These are phyloP conservation scores for Dolichomitus sp. DNA, from an alignment of 2,888 invertebrate species.

Conservation along the genomic window DNA sequence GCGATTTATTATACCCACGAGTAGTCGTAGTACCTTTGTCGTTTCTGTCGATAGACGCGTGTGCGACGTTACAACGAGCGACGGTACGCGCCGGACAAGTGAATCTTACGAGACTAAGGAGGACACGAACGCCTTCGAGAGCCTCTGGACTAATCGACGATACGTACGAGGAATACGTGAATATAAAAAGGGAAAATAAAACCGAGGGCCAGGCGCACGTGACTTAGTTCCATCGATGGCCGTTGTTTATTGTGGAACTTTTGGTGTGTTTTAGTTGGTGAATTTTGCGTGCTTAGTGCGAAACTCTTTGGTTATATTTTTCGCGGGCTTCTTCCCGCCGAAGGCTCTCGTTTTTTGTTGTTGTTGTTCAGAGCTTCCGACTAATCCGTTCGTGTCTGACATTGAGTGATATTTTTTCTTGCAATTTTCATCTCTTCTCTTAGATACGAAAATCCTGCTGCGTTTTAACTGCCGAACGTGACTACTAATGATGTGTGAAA, in stretches of 20 bases:
- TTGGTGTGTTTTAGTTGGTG: slow-evolving; percentile 1
- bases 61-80: slow-evolving; percentile 17
- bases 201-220: not conserved
- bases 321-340: too few species aligned
- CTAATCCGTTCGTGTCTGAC: too few species aligned
- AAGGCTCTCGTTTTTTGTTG: too few species aligned
- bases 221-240: not conserved
- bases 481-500: not conserved
- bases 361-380: too few species aligned
- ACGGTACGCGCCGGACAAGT: not conserved
- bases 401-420: too few species aligned
- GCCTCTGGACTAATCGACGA: not conserved
- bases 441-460: too few species aligned
- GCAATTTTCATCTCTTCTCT: too few species aligned
- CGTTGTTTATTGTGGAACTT: not conserved
- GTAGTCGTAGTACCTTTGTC: not conserved
- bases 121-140: not conserved
- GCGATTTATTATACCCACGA: not conserved
- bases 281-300: slow-evolving; percentile 4
- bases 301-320: not conserved
- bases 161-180: not conserved
- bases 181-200: not conserved
- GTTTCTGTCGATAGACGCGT: slow-evolving; percentile 28
- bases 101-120: not conserved
- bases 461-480: too few species aligned